Base-by-base conservation (phyloP, 2,888 invertebrate species). In the Lasioglossum marginatum region DNA sequence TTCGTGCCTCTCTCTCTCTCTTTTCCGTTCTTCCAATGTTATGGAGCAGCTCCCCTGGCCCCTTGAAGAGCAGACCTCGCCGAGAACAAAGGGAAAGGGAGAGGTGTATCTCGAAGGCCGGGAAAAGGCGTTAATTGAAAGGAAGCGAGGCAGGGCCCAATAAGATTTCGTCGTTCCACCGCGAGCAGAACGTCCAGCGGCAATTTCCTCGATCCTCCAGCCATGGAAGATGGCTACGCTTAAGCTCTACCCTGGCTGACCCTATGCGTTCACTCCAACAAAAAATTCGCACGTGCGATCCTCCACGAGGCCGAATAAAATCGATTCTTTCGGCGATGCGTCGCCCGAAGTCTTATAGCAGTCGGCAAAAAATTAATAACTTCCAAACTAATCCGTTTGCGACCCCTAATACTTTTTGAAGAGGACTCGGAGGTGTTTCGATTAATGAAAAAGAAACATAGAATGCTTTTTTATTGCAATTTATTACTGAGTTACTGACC, bases 111-210 rank as follows among this genome's bases (percentile, higher is more conserved):
- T 79, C 82, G 83, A 87, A 88, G 80, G 86, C 23, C 84, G 87
- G 85, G 85, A 90, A 60, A 88, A 92, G 91, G 93, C 91, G 93
- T 93, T 93, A 93, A 93, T 93, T 93, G 93, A 93, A 93, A 93
- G 92, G 88, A 93, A 88, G 68, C 78, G 63, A 87, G 91, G 86
- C 89, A 84, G 60, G 89, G 83, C 79, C 87, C 89, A 79, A 83
- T 79, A 85, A 91, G 88, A 90, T 89, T 87, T 85, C 87, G 81
- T 78, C 86, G 81, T 76, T 70, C 48, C 85, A 71, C 12, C 72
- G 72, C 76, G 79, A 73, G 74, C 48, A 43, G 82, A 87, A 68
- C 83, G 88, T 89, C 89, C 88, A 72, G 77, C 83, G 80, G 71
- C 89, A 89, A 91, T 90, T 91, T 90, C 80, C 90, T 85, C 84